Evolutionary conservation across 2,113 vertebrate genomes (phyloP).

Genomic region (Percopsis transmontana): DNA sequence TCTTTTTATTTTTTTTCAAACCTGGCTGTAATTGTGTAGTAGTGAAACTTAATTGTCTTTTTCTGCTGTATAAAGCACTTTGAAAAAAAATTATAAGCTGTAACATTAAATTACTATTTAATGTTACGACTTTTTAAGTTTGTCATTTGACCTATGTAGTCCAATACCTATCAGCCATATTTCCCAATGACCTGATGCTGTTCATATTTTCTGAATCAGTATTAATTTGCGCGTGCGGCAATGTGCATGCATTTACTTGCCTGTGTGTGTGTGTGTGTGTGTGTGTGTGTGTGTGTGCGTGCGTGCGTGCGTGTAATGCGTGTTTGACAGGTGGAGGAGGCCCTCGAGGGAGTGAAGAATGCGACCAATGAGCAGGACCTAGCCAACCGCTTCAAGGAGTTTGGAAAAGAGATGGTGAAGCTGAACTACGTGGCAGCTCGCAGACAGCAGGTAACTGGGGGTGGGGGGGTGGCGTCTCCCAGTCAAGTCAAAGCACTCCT

Average conservation of each 20-base stretch:
- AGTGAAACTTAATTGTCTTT: background rate
- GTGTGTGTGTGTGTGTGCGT: slow-evolving; percentile 15
- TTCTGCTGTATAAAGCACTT: background rate
- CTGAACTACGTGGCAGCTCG: slow-evolving; percentile 96
- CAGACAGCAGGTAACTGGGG: slow-evolving; percentile 88
- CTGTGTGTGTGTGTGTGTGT: slow-evolving; percentile 9
- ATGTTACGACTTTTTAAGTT: background rate
- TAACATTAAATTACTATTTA: background rate
- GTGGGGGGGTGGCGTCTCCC: background rate
- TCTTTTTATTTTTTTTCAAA: slow-evolving; percentile 4
- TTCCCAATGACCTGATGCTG: background rate
- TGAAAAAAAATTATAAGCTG: background rate
- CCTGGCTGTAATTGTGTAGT: slow-evolving; percentile 3
- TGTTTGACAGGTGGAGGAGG: slow-evolving; percentile 88
- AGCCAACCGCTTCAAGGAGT: slow-evolving; percentile 97
- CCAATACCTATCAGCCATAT: background rate
- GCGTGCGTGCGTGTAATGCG: slow-evolving; percentile 27
- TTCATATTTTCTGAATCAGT: background rate
- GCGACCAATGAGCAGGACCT: slow-evolving; percentile 97
- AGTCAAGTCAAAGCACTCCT: background rate
- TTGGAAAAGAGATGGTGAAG: slow-evolving; percentile 99
- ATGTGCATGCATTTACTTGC: background rate
- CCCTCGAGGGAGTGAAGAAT: slow-evolving; percentile 93
- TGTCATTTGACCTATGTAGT: background rate
- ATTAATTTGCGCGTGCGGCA: background rate